These are phyloP conservation scores for Tortrix viridana DNA, from an alignment of 2,888 invertebrate species.

Conservation along the genomic window DNA sequence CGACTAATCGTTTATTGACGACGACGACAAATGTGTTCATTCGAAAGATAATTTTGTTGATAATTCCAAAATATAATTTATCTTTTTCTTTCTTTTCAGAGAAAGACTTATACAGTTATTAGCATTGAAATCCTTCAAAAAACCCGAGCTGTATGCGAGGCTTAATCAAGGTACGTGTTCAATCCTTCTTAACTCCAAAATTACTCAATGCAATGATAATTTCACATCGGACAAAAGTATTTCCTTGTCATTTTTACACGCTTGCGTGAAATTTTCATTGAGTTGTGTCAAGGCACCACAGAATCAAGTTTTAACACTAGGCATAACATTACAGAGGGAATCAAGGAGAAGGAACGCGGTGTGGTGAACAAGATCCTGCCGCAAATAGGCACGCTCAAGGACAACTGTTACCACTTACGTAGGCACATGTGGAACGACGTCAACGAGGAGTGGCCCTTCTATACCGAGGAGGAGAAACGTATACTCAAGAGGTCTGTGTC, in stretches of 20 bases:
- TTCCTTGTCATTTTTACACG: conserved; percentile 6
- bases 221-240: conserved; percentile 8
- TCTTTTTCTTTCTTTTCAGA: conserved; percentile 84
- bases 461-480: conserved; percentile 94
- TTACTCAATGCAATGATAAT: conserved; percentile 18
- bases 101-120: conserved; percentile 97
- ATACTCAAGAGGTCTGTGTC: conserved; percentile 90
- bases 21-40: no score
- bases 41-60: no score
- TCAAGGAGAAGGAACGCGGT: conserved; percentile 92
- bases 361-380: conserved; percentile 90
- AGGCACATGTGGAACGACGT: conserved; percentile 96
- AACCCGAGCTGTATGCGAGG: conserved; percentile 93
- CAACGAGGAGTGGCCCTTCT: conserved; percentile 97
- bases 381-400: conserved; percentile 91
- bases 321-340: conserved; percentile 88
- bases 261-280: conserved; percentile 22
- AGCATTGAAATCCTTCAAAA: conserved; percentile 96
- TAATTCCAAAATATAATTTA: no score
- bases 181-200: background rate
- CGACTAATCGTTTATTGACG: no score
- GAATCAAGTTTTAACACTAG: conserved; percentile 42
- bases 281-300: background rate
- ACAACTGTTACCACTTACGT: conserved; percentile 95
- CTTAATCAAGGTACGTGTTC: conserved; percentile 88